Conservation (phyloP, 2,888 invertebrate genomes). For the Heterodera filipjevi region DNA sequence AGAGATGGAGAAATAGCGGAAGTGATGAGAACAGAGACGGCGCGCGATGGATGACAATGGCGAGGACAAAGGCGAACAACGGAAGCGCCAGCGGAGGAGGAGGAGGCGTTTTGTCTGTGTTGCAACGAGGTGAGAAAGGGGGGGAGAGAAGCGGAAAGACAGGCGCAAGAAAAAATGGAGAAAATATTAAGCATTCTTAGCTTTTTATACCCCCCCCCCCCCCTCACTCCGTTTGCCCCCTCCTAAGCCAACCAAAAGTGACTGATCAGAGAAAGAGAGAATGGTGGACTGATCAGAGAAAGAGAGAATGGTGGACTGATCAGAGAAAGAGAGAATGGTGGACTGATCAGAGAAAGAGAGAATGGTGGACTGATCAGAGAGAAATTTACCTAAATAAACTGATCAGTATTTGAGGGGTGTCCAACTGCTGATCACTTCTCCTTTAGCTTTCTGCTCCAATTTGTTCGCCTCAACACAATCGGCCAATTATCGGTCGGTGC, state of each 20-base stretch:
- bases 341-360: too few species aligned
- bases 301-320: too few species aligned
- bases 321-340: too few species aligned
- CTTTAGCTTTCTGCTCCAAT: neutral
- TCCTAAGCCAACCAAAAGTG: too few species aligned
- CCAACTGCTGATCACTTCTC: neutral
- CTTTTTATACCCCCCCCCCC: too few species aligned
- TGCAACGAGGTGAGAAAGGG: neutral
- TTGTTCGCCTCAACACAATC: neutral
- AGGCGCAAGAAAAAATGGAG: neutral
- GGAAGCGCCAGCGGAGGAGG: neutral
- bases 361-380: too few species aligned
- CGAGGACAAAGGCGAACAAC: neutral
- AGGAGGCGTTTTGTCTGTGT: neutral
- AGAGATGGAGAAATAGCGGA: neutral
- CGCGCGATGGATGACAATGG: neutral
- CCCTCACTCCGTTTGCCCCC: too few species aligned
- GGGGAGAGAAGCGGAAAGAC: neutral
- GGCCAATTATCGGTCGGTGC: constrained; percentile 5
- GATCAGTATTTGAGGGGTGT: neutral
- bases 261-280: too few species aligned
- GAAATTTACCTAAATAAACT: neutral
- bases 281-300: too few species aligned
- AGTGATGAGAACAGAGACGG: neutral
- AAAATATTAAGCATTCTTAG: too few species aligned